A percentile compares a stretch with the other conserved stretches of the same genome.
Evolutionary conservation across 2,797 vertebrate species (phyloP).

Genomic region (Acropternis orthonyx): DNA sequence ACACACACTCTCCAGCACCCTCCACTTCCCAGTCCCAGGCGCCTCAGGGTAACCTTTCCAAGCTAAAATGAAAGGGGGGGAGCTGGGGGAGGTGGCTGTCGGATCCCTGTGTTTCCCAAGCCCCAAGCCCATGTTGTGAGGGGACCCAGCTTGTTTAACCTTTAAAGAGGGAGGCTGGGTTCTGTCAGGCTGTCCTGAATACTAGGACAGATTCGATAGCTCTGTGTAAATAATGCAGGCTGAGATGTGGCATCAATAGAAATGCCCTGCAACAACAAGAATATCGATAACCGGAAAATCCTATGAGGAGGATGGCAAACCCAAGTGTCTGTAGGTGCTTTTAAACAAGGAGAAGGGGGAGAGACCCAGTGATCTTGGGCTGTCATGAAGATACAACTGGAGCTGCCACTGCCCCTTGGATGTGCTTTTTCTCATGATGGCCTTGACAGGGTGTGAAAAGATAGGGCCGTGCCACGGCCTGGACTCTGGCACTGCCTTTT

Average conservation of each 20-base stretch:
- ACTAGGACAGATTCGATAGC: not conserved
- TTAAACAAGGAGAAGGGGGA: not conserved
- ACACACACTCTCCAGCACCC: slow-evolving; percentile 72
- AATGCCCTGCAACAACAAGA: slow-evolving; percentile 47
- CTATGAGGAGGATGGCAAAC: slow-evolving; percentile 29
- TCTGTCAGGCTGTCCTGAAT: slow-evolving; percentile 25
- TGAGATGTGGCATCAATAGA: slow-evolving; percentile 49
- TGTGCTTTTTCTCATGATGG: not conserved
- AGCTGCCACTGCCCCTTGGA: not conserved
- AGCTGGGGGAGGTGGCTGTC: not conserved
- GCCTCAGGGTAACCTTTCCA: slow-evolving; percentile 19
- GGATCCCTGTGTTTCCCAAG: not conserved
- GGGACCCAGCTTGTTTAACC: not conserved
- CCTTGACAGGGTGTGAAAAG: not conserved
- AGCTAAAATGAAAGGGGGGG: slow-evolving; percentile 8
- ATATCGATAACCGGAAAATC: slow-evolving; percentile 59
- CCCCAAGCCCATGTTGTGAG: not conserved
- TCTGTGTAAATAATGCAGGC: slow-evolving; percentile 30
- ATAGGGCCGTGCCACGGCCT: not conserved
- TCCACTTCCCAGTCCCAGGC: slow-evolving; percentile 51
- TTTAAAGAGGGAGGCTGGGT: not conserved
- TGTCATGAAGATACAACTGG: not conserved
- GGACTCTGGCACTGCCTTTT: not conserved
- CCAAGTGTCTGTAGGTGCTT: not conserved
- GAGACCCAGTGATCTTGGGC: not conserved